Conservation (phyloP, 1,140 invertebrate species). For the Sipha flava region DNA sequence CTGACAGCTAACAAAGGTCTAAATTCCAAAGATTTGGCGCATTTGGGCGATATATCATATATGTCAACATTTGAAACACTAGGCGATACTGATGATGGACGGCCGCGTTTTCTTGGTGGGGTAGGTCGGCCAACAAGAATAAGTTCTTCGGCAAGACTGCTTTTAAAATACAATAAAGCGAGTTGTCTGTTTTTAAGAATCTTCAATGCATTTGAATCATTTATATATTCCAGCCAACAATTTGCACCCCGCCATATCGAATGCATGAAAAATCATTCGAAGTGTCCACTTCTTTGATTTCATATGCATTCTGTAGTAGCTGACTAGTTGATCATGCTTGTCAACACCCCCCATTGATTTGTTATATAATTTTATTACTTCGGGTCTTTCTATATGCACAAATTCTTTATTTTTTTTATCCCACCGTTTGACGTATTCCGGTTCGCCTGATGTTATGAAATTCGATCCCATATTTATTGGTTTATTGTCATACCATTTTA, state of each 20-base stretch:
- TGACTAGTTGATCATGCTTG: neutral
- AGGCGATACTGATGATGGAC: too few species aligned
- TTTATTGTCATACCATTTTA: neutral
- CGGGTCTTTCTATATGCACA: neutral
- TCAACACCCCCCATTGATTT: neutral
- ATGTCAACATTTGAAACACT: neutral
- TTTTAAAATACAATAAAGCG: neutral
- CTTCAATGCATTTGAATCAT: slow-evolving; percentile 20
- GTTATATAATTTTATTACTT: neutral
- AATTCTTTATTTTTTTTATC: neutral
- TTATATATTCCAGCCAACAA: slow-evolving; percentile 39
- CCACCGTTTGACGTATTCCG: too few species aligned
- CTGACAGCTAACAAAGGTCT: neutral
- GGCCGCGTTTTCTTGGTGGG: too few species aligned
- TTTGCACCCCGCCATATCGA: slow-evolving; percentile 39
- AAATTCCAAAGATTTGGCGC: neutral
- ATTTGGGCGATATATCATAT: neutral
- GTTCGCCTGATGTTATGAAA: neutral
- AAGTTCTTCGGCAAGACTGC: neutral
- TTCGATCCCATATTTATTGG: neutral
- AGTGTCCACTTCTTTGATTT: slow-evolving; percentile 38
- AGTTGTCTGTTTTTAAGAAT: neutral
- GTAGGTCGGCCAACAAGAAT: neutral
- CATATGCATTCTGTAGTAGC: neutral
- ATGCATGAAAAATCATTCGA: slow-evolving; percentile 39